Evolutionary conservation across 1,140 invertebrate genomes (phyloP).

Genomic region (Drosophila tsacasi): DNA sequence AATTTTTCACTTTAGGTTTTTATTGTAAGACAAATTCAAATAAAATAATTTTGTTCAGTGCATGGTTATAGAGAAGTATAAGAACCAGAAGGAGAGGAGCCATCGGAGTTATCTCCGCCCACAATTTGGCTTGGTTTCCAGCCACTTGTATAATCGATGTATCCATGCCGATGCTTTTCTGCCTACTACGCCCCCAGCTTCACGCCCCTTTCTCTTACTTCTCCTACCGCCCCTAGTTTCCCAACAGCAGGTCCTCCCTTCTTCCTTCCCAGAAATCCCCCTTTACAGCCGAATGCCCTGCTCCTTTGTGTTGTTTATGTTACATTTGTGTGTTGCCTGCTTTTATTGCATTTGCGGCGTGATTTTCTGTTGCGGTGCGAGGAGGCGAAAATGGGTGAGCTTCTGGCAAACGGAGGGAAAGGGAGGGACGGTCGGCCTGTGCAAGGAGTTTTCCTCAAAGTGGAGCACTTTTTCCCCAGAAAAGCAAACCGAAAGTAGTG

Average conservation of each 20-base stretch:
- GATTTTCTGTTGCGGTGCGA: constrained; percentile 51
- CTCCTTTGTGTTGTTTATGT: constrained; percentile 62
- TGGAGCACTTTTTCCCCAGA: constrained; percentile 37
- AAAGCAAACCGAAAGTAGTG: constrained; percentile 35
- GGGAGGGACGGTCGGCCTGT: background rate
- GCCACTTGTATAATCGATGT: constrained; percentile 79
- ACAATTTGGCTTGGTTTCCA: constrained; percentile 41
- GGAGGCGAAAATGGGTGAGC: constrained; percentile 11
- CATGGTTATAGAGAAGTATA: background rate
- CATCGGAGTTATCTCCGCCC: constrained; percentile 51
- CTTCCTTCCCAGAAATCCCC: background rate
- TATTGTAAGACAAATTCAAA: no score
- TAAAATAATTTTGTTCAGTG: background rate
- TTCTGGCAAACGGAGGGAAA: background rate
- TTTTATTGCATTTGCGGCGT: constrained; percentile 67
- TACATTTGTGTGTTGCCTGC: constrained; percentile 54
- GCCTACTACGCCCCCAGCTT: constrained; percentile 47
- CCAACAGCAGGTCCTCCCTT: background rate
- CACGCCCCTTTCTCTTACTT: constrained; percentile 10
- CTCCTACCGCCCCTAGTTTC: background rate
- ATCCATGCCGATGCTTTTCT: constrained; percentile 70
- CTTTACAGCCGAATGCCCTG: constrained; percentile 15
- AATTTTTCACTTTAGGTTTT: no score
- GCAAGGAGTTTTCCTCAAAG: constrained; percentile 36
- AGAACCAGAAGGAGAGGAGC: constrained; percentile 21